Evolutionary conservation across 1,140 invertebrate species (phyloP), one percentile per base, ranked within the genome.

Genomic region (Drosophila sucinea): DNA sequence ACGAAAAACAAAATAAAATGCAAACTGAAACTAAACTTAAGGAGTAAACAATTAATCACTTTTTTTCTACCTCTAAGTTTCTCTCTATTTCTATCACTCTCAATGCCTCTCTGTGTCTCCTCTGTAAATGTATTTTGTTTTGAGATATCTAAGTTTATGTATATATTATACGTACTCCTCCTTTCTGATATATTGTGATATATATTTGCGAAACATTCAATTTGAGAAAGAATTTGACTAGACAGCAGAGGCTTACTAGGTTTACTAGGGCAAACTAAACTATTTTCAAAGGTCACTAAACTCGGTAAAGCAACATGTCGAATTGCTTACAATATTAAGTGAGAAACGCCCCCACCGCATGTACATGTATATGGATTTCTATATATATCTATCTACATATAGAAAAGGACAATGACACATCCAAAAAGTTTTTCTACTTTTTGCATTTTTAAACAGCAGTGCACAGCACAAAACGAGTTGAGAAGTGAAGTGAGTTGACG

Each of bases 121-220:
- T 51, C 23, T 27, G 5, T 51, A 27, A 27, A 51, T 27, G 23
- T 51, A 51, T 38, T 23, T 32, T 60, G 63, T 65, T 64, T 11
- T 56, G 17, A 27, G 8, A 11, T 70, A 30, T 67, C 44, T 27
- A 60, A 67, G 41, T 70, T 55, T 76, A 69, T 54, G 6, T 67
- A 56, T 76, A 67, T 57, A 8, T n/a, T 40, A 58, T 83, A 74
- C 83, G 51, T 83, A 80, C 83, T 74, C 41, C 32, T 55, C 60
- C 54, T 60, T 76, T 64, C 58, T 79, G 3, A 29, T 58, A 30
- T 38, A 33, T 0, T 55, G 51, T 29, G 51, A 63, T 35, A 78
- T 10, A 51, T 60, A 60, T 73, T 79, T 87, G 40, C 76, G 76
- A 65, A 74, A 89, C 83, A 87, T 87, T 89, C 51, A 74, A 80